Conservation (phyloP, 2,113 vertebrate genomes). For the Meriones unguiculatus region DNA sequence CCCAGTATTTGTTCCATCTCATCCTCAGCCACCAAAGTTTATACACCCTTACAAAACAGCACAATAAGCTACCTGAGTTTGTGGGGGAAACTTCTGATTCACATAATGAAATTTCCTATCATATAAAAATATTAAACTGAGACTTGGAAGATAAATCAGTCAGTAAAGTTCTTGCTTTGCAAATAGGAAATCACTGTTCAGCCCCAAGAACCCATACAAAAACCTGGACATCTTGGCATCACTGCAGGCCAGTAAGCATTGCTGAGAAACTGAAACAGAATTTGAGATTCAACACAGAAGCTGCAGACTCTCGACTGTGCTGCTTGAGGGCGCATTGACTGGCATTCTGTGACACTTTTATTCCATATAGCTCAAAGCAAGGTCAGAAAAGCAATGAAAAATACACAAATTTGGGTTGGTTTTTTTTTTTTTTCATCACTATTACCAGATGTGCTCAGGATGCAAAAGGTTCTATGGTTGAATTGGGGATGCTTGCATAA, state of each 20-base stretch:
- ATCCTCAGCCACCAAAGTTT: neutral
- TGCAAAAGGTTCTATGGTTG: neutral
- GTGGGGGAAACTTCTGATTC: neutral
- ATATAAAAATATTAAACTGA: neutral
- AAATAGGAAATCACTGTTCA: neutral
- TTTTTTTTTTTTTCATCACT: neutral
- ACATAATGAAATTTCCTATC: neutral
- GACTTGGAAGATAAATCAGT: neutral
- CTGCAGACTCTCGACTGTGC: neutral
- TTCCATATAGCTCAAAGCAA: neutral
- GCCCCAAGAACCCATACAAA: neutral
- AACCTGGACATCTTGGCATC: neutral
- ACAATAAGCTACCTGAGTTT: neutral
- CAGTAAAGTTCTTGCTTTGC: neutral
- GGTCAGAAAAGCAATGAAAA: neutral
- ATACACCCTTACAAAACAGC: too few relatives aligned
- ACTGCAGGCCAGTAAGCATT: neutral
- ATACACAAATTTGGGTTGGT: too few relatives aligned
- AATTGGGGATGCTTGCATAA: neutral
- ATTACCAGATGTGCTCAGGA: neutral
- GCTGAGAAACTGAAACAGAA: neutral
- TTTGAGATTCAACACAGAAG: neutral
- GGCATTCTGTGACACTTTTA: neutral
- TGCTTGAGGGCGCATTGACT: neutral
- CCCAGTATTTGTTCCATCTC: too few relatives aligned